Evolutionary conservation across 2,888 invertebrate genomes (phyloP).

Genomic region (Clistopyga incitator): DNA sequence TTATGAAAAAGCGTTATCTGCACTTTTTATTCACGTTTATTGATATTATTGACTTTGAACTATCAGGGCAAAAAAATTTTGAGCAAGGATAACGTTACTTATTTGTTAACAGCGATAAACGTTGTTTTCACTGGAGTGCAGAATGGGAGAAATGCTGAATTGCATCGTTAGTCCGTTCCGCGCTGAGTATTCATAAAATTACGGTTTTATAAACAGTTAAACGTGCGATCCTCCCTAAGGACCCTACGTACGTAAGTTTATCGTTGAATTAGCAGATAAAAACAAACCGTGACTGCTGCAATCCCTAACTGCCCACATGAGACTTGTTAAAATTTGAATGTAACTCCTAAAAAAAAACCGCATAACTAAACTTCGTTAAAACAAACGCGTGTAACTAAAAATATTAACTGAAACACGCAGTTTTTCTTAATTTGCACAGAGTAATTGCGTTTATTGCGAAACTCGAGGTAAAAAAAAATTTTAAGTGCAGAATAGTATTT

Average conservation of each 20-base stretch:
- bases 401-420: neutral
- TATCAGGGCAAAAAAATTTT: neutral
- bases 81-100: neutral
- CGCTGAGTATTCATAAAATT: constrained; percentile 10
- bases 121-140: neutral
- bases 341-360: neutral
- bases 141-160: neutral
- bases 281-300: neutral
- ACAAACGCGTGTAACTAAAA: neutral
- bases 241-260: constrained; percentile 6
- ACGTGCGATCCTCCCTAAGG: neutral
- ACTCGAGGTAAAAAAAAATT: too few species aligned
- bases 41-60: neutral
- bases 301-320: neutral
- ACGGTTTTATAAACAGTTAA: neutral
- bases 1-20: too few species aligned
- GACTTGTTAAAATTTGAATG: neutral
- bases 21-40: too few species aligned
- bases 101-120: neutral
- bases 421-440: neutral
- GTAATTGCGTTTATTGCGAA: too few species aligned
- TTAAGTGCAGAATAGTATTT: too few species aligned
- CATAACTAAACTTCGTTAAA: neutral
- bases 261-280: constrained; percentile 9
- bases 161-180: neutral